These are phyloP conservation scores for Orcinus orca DNA, from an alignment of 2,113 vertebrate species.

Conservation along the genomic window DNA sequence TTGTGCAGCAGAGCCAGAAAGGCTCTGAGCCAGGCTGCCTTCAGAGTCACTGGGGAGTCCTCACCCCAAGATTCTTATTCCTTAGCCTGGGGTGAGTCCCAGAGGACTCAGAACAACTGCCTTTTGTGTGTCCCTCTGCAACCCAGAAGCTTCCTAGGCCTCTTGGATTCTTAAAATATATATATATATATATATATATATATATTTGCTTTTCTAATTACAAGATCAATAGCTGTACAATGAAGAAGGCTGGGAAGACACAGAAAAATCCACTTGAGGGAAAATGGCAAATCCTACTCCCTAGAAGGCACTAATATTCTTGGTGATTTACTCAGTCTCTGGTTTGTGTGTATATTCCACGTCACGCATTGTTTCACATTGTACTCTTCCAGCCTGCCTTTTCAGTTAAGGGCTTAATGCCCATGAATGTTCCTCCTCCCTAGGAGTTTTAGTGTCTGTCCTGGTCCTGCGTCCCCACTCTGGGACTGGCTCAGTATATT, in stretches of 20 bases:
- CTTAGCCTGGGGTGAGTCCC: not conserved
- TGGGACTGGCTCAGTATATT: not conserved
- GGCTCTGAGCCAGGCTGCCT: not conserved
- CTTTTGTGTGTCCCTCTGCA: not conserved
- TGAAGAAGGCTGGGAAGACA: not conserved
- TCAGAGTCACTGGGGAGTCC: not conserved
- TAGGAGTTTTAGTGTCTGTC: not conserved
- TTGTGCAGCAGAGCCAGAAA: not conserved
- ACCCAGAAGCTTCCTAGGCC: not conserved
- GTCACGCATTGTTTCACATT: fast-evolving
- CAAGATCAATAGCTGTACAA: not conserved
- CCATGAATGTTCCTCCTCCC: fast-evolving
- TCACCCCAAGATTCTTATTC: not conserved
- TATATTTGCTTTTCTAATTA: slow-evolving; percentile 24
- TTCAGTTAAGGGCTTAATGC: not conserved
- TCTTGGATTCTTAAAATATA: not conserved
- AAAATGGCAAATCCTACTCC: fast-evolving
- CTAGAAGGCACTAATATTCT: fast-evolving
- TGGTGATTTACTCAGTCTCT: not conserved
- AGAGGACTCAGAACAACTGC: not conserved
- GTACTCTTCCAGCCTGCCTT: not conserved
- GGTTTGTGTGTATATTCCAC: fast-evolving
- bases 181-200: not conserved
- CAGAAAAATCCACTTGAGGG: not conserved
- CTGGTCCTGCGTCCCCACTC: fast-evolving